These are phyloP conservation scores for Heliothis virescens DNA, from an alignment of 1,140 invertebrate species.

Conservation along the genomic window DNA sequence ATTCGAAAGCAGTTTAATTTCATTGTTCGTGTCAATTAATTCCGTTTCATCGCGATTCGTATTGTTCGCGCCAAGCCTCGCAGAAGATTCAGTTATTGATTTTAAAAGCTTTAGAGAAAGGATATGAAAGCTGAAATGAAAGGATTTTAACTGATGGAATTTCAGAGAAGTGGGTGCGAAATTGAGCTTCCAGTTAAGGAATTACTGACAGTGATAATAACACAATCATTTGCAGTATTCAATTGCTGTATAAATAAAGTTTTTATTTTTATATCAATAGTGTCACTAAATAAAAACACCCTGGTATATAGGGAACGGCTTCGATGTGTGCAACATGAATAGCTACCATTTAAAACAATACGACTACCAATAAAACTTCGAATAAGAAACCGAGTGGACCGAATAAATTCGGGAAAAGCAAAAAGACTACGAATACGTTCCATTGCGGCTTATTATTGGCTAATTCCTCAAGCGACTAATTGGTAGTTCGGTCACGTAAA, in stretches of 20 bases:
- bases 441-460: slow-evolving; percentile 30
- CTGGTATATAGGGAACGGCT: too few species aligned
- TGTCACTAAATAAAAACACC: too few species aligned
- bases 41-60: slow-evolving; percentile 2
- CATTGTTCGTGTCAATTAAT: slow-evolving; percentile 28
- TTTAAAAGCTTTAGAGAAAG: background rate
- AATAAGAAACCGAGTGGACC: background rate
- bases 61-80: background rate
- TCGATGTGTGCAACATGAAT: background rate
- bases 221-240: too few species aligned
- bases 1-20: background rate
- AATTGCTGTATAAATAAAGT: too few species aligned
- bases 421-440: slow-evolving; percentile 25
- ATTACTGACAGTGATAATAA: too few species aligned
- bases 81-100: slow-evolving; percentile 9
- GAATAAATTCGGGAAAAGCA: background rate
- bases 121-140: too few species aligned
- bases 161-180: background rate
- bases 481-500: slow-evolving; percentile 43
- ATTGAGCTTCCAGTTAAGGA: too few species aligned
- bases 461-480: slow-evolving; percentile 26
- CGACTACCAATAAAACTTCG: background rate
- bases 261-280: too few species aligned
- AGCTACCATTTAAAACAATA: background rate
- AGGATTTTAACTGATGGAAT: background rate